Evolutionary conservation across 35 echinoderm and acorn worm genomes (phyloP).

Genomic region (Apostichopus californicus): DNA sequence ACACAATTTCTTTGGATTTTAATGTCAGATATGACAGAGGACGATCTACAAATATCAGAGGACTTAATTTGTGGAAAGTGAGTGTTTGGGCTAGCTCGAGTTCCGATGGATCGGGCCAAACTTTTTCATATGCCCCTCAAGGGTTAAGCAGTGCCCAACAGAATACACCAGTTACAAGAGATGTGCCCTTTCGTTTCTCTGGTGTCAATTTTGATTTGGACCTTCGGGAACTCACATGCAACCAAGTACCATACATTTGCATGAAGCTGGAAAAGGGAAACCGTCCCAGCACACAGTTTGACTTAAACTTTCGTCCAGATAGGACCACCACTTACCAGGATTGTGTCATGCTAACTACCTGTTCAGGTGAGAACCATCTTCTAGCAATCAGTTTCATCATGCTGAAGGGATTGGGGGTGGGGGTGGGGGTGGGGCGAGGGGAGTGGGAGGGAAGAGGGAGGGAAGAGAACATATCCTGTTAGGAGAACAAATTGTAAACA

Average conservation of each 20-base stretch:
- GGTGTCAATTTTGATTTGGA: slow-evolving; percentile 69
- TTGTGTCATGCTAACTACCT: slow-evolving; percentile 28
- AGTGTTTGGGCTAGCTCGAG: slow-evolving; percentile 60
- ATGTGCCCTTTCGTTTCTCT: slow-evolving; percentile 59
- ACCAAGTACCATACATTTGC: slow-evolving; percentile 80
- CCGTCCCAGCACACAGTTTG: slow-evolving; percentile 62
- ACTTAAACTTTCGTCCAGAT: slow-evolving; percentile 56
- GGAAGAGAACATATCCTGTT: too few relatives aligned
- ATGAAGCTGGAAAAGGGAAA: slow-evolving; percentile 66
- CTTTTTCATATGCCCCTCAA: slow-evolving; percentile 47
- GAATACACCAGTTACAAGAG: slow-evolving; percentile 13
- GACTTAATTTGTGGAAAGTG: slow-evolving; percentile 70
- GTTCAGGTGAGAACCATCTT: slow-evolving; percentile 28
- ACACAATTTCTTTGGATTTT: slow-evolving; percentile 36
- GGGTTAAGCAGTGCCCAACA: slow-evolving; percentile 32
- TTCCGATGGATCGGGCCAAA: slow-evolving; percentile 41
- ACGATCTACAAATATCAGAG: slow-evolving; percentile 49
- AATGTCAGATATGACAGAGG: neutral
- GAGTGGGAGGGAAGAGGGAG: too few relatives aligned
- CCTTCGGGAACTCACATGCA: slow-evolving; percentile 68
- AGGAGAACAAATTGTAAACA: too few relatives aligned
- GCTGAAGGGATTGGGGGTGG: too few relatives aligned
- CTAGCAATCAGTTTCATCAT: too few relatives aligned
- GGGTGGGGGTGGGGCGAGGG: too few relatives aligned
- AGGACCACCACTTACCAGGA: slow-evolving; percentile 33